Evolutionary conservation across 2,888 invertebrate genomes (phyloP).

Genomic region (Epinotia demarniana): DNA sequence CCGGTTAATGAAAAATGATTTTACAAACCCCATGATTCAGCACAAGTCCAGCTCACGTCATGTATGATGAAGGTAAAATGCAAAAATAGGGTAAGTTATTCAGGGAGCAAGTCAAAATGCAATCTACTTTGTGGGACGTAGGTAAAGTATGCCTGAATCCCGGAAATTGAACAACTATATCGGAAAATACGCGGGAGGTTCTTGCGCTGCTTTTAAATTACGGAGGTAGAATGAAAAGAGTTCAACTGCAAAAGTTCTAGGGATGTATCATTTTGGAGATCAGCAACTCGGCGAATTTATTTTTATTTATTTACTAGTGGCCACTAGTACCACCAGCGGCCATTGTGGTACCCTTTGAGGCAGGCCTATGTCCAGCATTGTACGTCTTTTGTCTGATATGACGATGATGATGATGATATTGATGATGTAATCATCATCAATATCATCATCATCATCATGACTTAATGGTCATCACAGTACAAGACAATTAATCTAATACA

Average conservation of each 20-base stretch:
- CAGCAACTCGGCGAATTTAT: neutral
- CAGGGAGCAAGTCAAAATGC: constrained; percentile 38
- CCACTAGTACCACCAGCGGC: no score
- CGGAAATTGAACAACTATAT: constrained; percentile 40
- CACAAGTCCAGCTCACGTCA: constrained; percentile 27
- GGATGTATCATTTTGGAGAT: constrained; percentile 8
- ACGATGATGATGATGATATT: no score
- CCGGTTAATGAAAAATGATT: constrained; percentile 26
- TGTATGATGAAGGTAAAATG: constrained; percentile 43
- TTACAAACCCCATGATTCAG: constrained; percentile 35
- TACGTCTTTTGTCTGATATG: no score
- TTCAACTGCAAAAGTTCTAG: neutral
- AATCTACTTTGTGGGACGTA: constrained; percentile 38
- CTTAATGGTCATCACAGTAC: no score
- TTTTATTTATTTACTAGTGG: no score
- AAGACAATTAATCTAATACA: no score
- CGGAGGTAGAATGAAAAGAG: neutral
- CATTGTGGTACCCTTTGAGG: no score
- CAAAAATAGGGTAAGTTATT: constrained; percentile 41
- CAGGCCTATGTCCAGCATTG: no score
- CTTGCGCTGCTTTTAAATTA: constrained; percentile 26
- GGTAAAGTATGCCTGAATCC: constrained; percentile 22
- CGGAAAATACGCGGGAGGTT: constrained; percentile 31
- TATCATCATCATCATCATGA: no score
- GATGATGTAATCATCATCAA: no score